These are phyloP conservation scores for Drosophila flavopinicola DNA, from an alignment of 2,888 invertebrate genomes.

Conservation along the genomic window DNA sequence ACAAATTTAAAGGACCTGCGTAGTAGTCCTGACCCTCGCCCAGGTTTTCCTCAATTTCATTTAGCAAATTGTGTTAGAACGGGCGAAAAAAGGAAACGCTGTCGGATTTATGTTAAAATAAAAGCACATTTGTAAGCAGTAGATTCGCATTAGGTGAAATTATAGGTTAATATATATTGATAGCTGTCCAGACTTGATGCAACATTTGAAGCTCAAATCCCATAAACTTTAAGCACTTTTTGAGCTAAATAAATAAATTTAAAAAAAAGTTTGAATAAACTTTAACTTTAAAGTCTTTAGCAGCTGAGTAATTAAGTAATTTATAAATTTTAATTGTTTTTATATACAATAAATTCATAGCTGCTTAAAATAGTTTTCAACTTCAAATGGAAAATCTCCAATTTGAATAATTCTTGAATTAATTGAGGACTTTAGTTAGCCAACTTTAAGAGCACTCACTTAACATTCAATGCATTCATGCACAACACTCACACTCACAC, in stretches of 20 bases:
- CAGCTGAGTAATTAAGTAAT: too few species aligned
- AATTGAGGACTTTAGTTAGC: too few species aligned
- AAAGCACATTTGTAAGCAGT: background rate
- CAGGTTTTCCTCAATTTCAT: conserved; percentile 32
- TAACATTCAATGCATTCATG: background rate
- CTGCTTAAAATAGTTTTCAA: too few species aligned
- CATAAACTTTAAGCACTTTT: too few species aligned
- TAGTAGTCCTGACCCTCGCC: conserved; percentile 19
- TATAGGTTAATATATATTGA: background rate
- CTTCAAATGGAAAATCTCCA: too few species aligned
- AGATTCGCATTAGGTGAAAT: background rate
- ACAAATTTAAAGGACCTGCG: conserved; percentile 21
- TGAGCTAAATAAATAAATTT: too few species aligned
- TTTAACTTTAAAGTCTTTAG: too few species aligned
- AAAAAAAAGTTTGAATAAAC: too few species aligned
- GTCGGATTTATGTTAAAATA: background rate
- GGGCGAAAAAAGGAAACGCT: background rate
- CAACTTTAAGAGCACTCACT: background rate
- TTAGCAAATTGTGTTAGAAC: conserved; percentile 28
- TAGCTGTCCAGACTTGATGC: background rate
- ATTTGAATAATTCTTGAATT: too few species aligned
- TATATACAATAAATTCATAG: too few species aligned
- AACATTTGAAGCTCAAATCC: background rate
- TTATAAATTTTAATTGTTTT: too few species aligned
- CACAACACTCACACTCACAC: background rate